Conservation (phyloP, 2,888 invertebrate genomes). For the Agelastica alni region DNA sequence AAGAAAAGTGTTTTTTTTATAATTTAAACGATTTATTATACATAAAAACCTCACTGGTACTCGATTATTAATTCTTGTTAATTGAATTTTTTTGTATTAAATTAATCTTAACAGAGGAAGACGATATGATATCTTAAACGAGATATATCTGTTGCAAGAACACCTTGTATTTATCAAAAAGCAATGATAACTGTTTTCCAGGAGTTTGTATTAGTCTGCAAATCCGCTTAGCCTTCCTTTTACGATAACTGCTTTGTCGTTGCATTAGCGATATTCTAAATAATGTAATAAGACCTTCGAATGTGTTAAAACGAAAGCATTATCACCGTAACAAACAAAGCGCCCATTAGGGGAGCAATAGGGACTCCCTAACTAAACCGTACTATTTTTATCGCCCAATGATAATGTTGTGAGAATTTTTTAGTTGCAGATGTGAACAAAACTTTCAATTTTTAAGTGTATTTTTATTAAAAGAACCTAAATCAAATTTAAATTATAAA, state of each 20-base stretch:
- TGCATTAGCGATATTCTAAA: conserved; percentile 7
- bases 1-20: too few species aligned
- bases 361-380: too few species aligned
- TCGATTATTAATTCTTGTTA: too few species aligned
- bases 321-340: conserved; percentile 9
- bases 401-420: too few species aligned
- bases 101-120: not conserved
- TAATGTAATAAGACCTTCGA: conserved; percentile 11
- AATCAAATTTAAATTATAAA: too few species aligned
- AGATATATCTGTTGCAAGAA: not conserved
- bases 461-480: too few species aligned
- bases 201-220: conserved; percentile 9
- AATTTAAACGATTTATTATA: too few species aligned
- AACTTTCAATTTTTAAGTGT: too few species aligned
- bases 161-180: not conserved
- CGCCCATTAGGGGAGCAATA: not conserved
- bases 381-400: too few species aligned
- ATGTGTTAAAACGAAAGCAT: conserved; percentile 5
- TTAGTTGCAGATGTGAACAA: too few species aligned
- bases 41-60: too few species aligned
- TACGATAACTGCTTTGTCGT: conserved; percentile 7
- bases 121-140: not conserved
- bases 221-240: conserved; percentile 9
- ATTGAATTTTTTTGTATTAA: too few species aligned
- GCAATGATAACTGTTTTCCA: conserved; percentile 5